Base-by-base conservation (phyloP, 1,140 invertebrate genomes). In the Atta colombica region DNA sequence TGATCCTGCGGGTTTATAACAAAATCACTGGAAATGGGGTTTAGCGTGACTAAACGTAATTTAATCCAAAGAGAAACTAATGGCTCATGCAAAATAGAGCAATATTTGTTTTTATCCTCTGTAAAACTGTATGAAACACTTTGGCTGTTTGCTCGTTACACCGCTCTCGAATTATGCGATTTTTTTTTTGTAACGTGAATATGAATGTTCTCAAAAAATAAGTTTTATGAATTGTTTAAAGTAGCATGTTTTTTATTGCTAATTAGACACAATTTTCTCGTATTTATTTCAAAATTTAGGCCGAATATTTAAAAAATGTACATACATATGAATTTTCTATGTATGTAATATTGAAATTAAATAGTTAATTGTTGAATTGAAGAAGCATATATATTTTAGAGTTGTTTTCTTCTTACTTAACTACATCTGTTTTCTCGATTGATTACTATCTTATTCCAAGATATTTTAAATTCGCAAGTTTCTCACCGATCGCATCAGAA, bases 1-100 rank as follows among this genome's bases (percentile, higher is more conserved):
- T 84, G 61, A 84, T 49, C 35, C 55, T 49, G 68, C 25, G 68
- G 68, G 68, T 28, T 61, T 61, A 74, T n/a, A 71, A 71, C 25
- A 49, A 82, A 72, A 82, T 72, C 80, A 31, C 39, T 49, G 25
- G 25, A 5, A 21, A 18, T 18, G 69, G 4, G n/a, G 5, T 58
- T 78, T 66, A 78, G 16, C 63, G 49, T 69, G 58, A 45, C 21
- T 58, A 45, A 21, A 71, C 8, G 51, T 14, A 81, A 21, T 81
- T 81, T 28, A 5, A n/a, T 16, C 10, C 68, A 74, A 82, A 60
- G 68, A 49, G 31, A 31, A 28, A 39, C 18, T 74, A 60, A 82
- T 49, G 25, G 12, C 55, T 60, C 12, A n/a, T 21, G 53, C 51
- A 45, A 82, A 39, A 66, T 65, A 6, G 28, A 21, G 35, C 45